Base-by-base conservation (phyloP, 2,113 vertebrate genomes). In the Lonchura striata region DNA sequence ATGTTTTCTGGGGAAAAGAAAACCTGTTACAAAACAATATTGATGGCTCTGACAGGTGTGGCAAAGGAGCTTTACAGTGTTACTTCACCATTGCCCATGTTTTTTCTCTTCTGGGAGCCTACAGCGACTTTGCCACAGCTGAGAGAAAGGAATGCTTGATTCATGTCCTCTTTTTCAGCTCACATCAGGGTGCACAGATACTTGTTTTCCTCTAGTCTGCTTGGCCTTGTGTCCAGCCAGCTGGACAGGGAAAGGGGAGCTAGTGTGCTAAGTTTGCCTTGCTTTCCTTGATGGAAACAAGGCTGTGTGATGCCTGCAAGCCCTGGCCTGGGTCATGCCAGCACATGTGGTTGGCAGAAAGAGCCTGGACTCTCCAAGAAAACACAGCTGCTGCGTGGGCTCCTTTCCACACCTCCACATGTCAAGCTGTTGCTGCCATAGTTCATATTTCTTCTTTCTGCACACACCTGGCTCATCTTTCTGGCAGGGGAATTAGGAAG, bases 51-150 rank as follows among this genome's bases (percentile, higher is more conserved):
- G 46, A 10, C 20, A 57, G 37, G 11, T 42, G 20, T 24, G 13
- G 10, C 28, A 77, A 47, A 72, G 31, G 28, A 72, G 8, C 1
- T 80, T 88, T 61, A 23, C 11, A 50, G 15, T 7, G 6, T 52
- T 41, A 52, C 31, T 41, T 35, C 15, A 20, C 28, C 0, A 0
- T 2, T 82, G 44, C 16, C 23, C 18, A 9, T 1, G 3, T 11
- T 35, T 66, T 71, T 82, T 42, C 18, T 57, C 31, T 56, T 4
- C 3, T 27, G 3, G 8, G 41, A 56, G 3, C 47, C 66, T 65
- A 59, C 30, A 71, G 12, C 0, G 2, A 25, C 9, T 82, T 72
- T 94, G 31, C 8, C 20, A 46, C 37, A 41, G 4, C 11, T 66
- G 25, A 22, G 14, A 80, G n/a, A 69, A 46, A 14, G 12, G 13